Base-by-base conservation (phyloP, 2,888 invertebrate species). In the Chymomyza amoena region DNA sequence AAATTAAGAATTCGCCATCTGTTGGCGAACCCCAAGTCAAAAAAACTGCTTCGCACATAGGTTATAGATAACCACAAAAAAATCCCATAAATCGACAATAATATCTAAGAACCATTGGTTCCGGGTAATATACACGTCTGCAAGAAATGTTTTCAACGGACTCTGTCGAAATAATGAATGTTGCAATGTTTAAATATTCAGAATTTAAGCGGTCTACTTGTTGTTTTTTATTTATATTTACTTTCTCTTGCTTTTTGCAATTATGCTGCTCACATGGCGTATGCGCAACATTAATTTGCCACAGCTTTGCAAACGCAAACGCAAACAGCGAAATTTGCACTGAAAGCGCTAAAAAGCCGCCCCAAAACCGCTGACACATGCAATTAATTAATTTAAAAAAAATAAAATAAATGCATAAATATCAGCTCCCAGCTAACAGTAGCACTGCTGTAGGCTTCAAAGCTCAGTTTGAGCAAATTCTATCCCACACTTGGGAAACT, bases 321-420 rank as follows among this genome's bases (percentile, higher is more conserved):
- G 56, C 52, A 28, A 65, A 64, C 66, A 75, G 69, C 62, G 9
- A 18, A 18, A 18, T 54, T 54, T 16, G 52, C 76, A 75, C 79
- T 77, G 72, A 72, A 76, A 74, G 70, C 67, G 67, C 59, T 72
- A 76, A 74, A 83, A 73, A 64, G 70, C 66, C 63, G 66, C 54
- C 68, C 61, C 57, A 61, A 78, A 84, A 87, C 82, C 81, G 82
- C 84, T 87, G 84, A 87, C 87, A 84, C 77, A 84, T 75, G 76
- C 87, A 81, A 81, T 84, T 84, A 88, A 88, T 84, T 84, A 84
- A 87, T 79, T 84, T 74, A 65, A 73, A 75, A 76, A 78, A 75
- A 66, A 77, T 85, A 78, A 51, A 18, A 15, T 36, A 51, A 69
- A 61, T 69, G 73, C 73, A 76, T 70, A 76, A 73, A 75, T 65